These are phyloP conservation scores for Branchinecta lynchi DNA, from an alignment of 1,140 invertebrate genomes.

Conservation along the genomic window DNA sequence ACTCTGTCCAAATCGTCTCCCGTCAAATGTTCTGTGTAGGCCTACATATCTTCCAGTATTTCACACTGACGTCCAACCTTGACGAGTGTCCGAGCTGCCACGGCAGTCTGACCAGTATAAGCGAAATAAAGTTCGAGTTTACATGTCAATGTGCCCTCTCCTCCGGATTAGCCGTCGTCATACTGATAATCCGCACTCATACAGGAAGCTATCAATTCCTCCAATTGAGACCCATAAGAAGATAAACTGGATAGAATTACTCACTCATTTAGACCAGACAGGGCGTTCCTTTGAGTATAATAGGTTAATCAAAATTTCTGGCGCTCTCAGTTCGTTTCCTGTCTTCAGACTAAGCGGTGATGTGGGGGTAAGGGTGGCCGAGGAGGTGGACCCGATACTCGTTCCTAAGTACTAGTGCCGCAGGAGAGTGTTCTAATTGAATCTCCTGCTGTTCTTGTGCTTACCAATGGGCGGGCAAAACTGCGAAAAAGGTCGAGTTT, in stretches of 20 bases:
- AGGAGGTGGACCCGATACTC: not conserved
- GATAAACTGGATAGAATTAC: conserved; percentile 7
- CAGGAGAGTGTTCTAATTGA: not conserved
- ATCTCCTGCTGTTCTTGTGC: conserved; percentile 10
- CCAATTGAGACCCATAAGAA: not conserved
- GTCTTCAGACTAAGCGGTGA: no score
- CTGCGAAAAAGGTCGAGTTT: not conserved
- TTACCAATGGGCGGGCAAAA: not conserved
- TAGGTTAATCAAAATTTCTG: not conserved
- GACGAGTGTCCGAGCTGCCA: no score
- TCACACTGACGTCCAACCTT: no score
- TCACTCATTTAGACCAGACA: not conserved
- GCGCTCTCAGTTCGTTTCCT: no score
- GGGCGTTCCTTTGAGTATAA: not conserved
- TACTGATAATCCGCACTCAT: not conserved
- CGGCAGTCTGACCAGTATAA: no score
- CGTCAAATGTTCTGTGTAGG: no score
- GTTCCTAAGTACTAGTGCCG: conserved; percentile 10
- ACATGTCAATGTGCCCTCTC: no score
- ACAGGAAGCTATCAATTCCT: conserved; percentile 7
- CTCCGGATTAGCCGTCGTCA: no score
- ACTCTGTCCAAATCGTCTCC: no score
- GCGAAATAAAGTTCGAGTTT: no score
- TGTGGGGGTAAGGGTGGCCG: no score
- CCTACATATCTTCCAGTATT: no score